Conservation (phyloP, 2,797 vertebrate species). For the Lacerta viridis region DNA sequence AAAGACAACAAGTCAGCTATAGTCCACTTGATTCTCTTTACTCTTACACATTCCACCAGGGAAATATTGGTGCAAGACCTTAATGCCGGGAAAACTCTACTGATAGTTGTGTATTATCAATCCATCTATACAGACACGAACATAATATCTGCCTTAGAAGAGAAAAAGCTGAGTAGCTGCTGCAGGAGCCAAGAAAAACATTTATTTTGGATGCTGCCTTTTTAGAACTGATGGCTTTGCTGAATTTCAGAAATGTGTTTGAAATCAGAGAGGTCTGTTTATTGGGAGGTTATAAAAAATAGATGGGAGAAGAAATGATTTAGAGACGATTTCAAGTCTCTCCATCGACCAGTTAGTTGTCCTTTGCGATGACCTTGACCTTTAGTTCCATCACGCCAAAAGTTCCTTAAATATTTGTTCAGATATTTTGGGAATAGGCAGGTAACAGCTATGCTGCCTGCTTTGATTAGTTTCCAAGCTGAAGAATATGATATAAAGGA, state of each 20-base stretch:
- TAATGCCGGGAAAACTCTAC: too few relatives aligned
- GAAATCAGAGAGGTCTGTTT: slow-evolving; percentile 75
- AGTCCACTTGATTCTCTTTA: neutral
- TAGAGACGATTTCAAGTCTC: slow-evolving; percentile 69
- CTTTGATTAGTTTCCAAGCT: slow-evolving; percentile 60
- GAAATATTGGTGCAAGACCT: too few relatives aligned
- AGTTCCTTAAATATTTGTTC: slow-evolving; percentile 76
- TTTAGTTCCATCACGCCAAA: slow-evolving; percentile 72
- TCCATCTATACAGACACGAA: slow-evolving; percentile 31
- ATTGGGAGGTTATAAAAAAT: slow-evolving; percentile 63
- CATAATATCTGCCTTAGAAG: slow-evolving; percentile 48
- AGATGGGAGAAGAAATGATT: slow-evolving; percentile 71
- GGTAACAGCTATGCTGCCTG: slow-evolving; percentile 64
- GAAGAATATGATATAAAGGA: slow-evolving; percentile 56
- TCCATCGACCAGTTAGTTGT: slow-evolving; percentile 62
- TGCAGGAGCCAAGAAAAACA: slow-evolving; percentile 68
- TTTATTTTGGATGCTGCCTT: slow-evolving; percentile 70
- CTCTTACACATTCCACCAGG: neutral
- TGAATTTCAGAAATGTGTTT: slow-evolving; percentile 72
- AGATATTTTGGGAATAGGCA: slow-evolving; percentile 76
- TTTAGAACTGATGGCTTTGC: slow-evolving; percentile 70
- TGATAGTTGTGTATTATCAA: slow-evolving; percentile 47
- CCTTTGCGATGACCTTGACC: slow-evolving; percentile 75
- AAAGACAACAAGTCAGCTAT: neutral
- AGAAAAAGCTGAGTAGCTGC: slow-evolving; percentile 58